Conservation (phyloP, 2,797 vertebrate species). For the Danio aesculapii region DNA sequence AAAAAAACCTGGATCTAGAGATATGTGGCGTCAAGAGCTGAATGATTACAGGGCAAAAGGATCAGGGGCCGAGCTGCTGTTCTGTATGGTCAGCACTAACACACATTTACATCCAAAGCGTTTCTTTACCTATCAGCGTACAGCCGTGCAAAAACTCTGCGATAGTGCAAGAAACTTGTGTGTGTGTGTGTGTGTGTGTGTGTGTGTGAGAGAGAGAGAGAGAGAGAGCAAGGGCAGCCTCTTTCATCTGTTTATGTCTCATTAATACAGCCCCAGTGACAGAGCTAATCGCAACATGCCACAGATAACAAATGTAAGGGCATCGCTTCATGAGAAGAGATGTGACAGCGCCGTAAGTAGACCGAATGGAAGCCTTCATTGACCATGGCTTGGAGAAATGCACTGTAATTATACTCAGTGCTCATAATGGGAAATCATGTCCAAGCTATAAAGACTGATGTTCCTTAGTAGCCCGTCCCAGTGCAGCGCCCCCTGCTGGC, state of each 20-base stretch:
- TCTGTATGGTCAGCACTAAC: constrained; percentile 37
- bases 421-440: constrained; percentile 58
- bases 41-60: constrained; percentile 45
- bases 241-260: constrained; percentile 64
- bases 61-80: constrained; percentile 10
- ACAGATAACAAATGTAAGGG: constrained; percentile 71
- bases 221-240: constrained; percentile 35
- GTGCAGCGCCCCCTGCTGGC: constrained; percentile 57
- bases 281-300: constrained; percentile 76
- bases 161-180: constrained; percentile 15
- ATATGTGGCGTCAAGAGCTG: constrained; percentile 32
- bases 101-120: constrained; percentile 46
- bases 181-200: constrained; percentile 7
- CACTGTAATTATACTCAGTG: constrained; percentile 70
- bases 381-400: constrained; percentile 64
- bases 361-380: constrained; percentile 66
- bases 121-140: constrained; percentile 31
- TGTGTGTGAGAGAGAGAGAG: constrained; percentile 35
- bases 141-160: not conserved
- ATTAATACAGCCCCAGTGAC: constrained; percentile 68
- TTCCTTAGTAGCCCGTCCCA: constrained; percentile 31
- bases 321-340: constrained; percentile 63
- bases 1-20: constrained; percentile 13
- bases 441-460: constrained; percentile 57
- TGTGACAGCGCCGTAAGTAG: constrained; percentile 71